These are phyloP conservation scores for Gastrophysa polygoni DNA, from an alignment of 2,888 invertebrate genomes.

Conservation along the genomic window DNA sequence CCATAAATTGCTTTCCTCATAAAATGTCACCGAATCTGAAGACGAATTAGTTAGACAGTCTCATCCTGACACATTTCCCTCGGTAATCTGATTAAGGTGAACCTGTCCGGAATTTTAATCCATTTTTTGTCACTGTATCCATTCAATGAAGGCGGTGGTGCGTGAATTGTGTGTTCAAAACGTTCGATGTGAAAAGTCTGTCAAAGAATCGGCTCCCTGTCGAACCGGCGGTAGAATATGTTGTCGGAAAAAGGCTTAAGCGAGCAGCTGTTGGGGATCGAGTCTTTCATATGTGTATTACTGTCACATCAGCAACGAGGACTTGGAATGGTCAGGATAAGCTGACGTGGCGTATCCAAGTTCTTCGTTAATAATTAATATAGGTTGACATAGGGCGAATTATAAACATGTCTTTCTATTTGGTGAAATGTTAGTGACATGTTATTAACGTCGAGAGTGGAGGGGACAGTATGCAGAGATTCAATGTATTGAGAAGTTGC, in stretches of 20 bases:
- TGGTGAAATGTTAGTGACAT: too few relatives aligned
- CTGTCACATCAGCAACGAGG: slow-evolving; percentile 24
- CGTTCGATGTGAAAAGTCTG: slow-evolving; percentile 48
- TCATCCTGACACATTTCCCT: not conserved
- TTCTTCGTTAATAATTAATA: too few relatives aligned
- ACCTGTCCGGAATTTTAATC: slow-evolving; percentile 40
- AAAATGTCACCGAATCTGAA: too few relatives aligned
- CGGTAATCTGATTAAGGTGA: slow-evolving; percentile 20
- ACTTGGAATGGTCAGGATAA: slow-evolving; percentile 12
- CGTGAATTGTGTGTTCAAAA: slow-evolving; percentile 50
- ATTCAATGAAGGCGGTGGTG: slow-evolving; percentile 43
- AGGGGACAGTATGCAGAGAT: too few relatives aligned
- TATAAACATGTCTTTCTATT: too few relatives aligned
- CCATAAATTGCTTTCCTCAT: too few relatives aligned
- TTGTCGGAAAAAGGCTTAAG: slow-evolving; percentile 49
- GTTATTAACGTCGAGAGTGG: too few relatives aligned
- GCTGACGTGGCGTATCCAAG: not conserved
- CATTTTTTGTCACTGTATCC: slow-evolving; percentile 41
- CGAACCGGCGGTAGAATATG: slow-evolving; percentile 49
- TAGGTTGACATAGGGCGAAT: too few relatives aligned
- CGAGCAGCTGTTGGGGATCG: slow-evolving; percentile 49
- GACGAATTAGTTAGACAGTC: not conserved
- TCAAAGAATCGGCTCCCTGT: slow-evolving; percentile 48
- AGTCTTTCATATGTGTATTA: slow-evolving; percentile 40
- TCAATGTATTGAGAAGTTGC: too few relatives aligned